phyloP scores from a whole-genome alignment of 2,797 vertebrate genomes.

The Scyliorhinus canicula region DNA sequence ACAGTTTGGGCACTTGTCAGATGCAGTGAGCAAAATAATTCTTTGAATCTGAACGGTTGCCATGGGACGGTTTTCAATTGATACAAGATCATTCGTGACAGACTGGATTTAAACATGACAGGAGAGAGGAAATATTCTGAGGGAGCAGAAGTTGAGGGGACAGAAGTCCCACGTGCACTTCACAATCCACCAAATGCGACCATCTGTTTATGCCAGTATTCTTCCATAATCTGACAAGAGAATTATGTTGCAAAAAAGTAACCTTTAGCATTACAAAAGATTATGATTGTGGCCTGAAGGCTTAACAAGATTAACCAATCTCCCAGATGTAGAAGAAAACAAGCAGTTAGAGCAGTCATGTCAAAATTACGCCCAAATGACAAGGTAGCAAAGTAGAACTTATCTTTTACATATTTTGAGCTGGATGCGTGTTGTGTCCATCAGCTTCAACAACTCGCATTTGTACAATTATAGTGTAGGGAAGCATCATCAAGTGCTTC shows the following conservation, averaged over 20 bases:
- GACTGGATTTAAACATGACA: background rate
- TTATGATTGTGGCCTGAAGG: constrained; percentile 1
- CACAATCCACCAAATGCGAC: background rate
- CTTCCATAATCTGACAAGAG: constrained; percentile 15
- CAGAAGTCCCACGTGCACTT: background rate
- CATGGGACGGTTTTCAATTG: background rate
- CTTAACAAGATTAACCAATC: constrained; percentile 18
- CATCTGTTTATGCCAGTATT: background rate
- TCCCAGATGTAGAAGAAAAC: constrained; percentile 8
- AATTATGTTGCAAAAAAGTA: constrained; percentile 22
- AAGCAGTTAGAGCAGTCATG: background rate
- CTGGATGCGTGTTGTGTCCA: background rate
- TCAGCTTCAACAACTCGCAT: background rate
- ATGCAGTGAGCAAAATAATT: background rate
- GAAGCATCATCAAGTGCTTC: background rate
- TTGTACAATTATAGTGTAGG: background rate
- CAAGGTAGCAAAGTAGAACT: background rate
- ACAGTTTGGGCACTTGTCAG: background rate
- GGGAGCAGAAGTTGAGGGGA: background rate
- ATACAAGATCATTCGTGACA: background rate
- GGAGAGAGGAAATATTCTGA: background rate
- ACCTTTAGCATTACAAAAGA: constrained; percentile 25
- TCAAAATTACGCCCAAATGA: background rate
- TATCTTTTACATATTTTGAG: background rate
- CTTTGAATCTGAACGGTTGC: background rate